These are phyloP conservation scores for Aleiodes alternator DNA, from an alignment of 2,888 invertebrate genomes.

Conservation along the genomic window DNA sequence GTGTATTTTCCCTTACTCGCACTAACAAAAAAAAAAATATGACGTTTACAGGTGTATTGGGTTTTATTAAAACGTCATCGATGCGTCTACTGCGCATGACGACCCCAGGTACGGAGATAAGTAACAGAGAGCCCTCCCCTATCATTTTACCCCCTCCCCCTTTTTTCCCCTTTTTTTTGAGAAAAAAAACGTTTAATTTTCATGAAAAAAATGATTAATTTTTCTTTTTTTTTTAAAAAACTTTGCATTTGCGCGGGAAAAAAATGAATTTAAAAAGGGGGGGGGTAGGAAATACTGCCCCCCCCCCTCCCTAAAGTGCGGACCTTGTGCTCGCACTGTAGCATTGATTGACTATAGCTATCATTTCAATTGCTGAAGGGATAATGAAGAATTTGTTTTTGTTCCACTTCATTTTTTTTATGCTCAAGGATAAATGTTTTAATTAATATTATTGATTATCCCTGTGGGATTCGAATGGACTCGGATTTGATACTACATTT, in stretches of 20 bases:
- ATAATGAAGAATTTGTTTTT: neutral
- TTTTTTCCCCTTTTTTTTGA: neutral
- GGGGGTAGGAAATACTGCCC: neutral
- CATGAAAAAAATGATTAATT: too few relatives aligned
- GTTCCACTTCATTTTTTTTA: neutral
- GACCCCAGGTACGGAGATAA: slow-evolving; percentile 11
- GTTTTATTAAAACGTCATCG: slow-evolving; percentile 39
- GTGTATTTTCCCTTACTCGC: slow-evolving; percentile 19
- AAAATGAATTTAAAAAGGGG: neutral
- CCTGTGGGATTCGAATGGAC: neutral
- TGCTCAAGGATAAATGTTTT: neutral
- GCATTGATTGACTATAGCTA: slow-evolving; percentile 13
- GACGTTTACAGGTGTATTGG: slow-evolving; percentile 32
- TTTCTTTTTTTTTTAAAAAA: neutral
- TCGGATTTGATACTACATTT: neutral
- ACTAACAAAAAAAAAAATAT: neutral
- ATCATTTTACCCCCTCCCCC: neutral
- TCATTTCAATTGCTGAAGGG: neutral
- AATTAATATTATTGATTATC: slow-evolving; percentile 23
- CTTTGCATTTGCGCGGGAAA: neutral
- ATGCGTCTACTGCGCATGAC: slow-evolving; percentile 45
- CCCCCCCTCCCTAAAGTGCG: neutral
- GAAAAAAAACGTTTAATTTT: too few relatives aligned
- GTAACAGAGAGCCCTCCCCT: neutral
- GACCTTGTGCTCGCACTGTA: slow-evolving; percentile 2